phyloP scores from a whole-genome alignment of 2,113 vertebrate genomes.

The Apus apus region DNA sequence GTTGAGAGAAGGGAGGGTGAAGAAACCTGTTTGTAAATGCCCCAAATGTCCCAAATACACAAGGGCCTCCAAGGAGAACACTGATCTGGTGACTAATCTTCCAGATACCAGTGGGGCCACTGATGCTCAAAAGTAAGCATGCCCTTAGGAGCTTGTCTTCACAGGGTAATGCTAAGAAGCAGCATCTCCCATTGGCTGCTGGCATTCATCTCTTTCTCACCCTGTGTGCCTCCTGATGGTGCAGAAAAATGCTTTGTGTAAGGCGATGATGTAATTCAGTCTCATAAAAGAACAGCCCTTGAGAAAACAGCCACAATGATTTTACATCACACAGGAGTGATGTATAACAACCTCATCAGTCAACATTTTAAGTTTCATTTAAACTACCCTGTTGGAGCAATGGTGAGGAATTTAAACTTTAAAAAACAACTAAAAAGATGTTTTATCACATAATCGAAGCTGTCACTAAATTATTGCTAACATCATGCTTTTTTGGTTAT shows the following conservation, averaged over 20 bases:
- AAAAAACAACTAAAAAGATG: not conserved
- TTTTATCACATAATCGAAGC: not conserved
- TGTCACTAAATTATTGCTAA: not conserved
- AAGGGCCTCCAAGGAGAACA: not conserved
- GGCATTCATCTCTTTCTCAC: constrained; percentile 3
- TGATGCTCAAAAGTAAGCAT: constrained; percentile 34
- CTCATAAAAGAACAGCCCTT: constrained; percentile 2
- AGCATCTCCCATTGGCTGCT: not conserved
- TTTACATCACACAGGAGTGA: constrained; percentile 11
- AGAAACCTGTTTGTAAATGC: not conserved
- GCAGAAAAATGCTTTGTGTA: constrained; percentile 35
- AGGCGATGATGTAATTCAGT: constrained; percentile 42
- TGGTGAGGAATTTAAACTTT: constrained; percentile 6
- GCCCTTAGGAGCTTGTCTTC: not conserved
- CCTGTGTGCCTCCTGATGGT: not conserved
- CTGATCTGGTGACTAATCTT: not conserved
- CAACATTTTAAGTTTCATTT: constrained; percentile 26
- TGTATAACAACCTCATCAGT: not conserved
- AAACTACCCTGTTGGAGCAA: not conserved
- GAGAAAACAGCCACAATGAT: not conserved
- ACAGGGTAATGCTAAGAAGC: not conserved
- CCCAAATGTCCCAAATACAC: not conserved
- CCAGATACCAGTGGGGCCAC: not conserved
- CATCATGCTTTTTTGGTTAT: not conserved
- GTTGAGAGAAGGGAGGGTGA: not conserved